A percentile compares a stretch with the other conserved stretches of the same genome.
These are phyloP conservation scores for Xenopus tropicalis DNA, from an alignment of 2,113 vertebrate species.

Conservation along the genomic window UCB_Xtro_10.0 CM004444.2:99669001-99669500, in stretches of 20 bases:
- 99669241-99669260: conserved; percentile 45
- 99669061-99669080: no score
- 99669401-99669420: conserved; percentile 52
- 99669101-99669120: conserved; percentile 48
- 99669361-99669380: conserved; percentile 65
- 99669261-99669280: conserved; percentile 47
- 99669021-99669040: no score
- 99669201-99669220: conserved; percentile 59
- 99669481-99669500: conserved; percentile 56
- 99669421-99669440: conserved; percentile 55
- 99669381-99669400: conserved; percentile 60
- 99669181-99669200: conserved; percentile 47
- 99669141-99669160: conserved; percentile 44
- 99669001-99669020: no score
- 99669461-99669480: conserved; percentile 56
- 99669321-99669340: conserved; percentile 54
- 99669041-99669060: no score
- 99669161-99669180: conserved; percentile 24
- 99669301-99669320: conserved; percentile 55
- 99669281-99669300: conserved; percentile 48
- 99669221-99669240: conserved; percentile 58
- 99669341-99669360: conserved; percentile 56
- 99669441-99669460: conserved; percentile 47
- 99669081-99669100: conserved; percentile 10
- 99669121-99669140: conserved; percentile 25